Evolutionary conservation across 2,797 vertebrate species (phyloP), one percentile per base, ranked within the genome.

Genomic region (Cossypha polioptera): DNA sequence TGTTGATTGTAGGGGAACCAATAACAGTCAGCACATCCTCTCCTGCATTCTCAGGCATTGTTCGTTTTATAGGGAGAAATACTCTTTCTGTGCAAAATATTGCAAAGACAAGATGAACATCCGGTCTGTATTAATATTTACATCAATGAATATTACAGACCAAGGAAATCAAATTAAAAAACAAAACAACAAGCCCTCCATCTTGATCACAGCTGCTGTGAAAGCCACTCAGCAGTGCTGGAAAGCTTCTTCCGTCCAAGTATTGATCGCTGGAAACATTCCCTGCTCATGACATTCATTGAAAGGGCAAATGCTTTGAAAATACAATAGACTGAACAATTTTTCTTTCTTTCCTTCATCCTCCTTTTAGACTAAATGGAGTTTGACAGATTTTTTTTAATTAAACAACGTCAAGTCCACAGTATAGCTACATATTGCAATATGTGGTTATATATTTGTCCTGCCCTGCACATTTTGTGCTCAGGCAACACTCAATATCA

Each of bases 141-240:
- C 76, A 93, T 94, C 82, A 91, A 84, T 0, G 9, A 86, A 10
- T 86, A 88, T 80, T 86, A 80, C 77, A 92, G 62, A 88, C 76
- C 55, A 92, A 95, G 65, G 86, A 96, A 92, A 96, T 77, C 91
- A 91, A 96, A 88, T 65, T 51, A 51, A 92, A 92, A 76, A 87
- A n/a, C n/a, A 86, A 76, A 95, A 90, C 63, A 93, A 88, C 76
- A 94, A 94, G 69, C 45, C 33, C 48, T 94, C 77, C 59, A 97
- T 97, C 95, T 97, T 97, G 96, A 96, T 96, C 93, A 85, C 96
- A 97, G 94, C 96, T 97, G 95, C 92, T 83, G 20, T 84, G 63
- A 61, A 94, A 93, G 66, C 54, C 73, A 69, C 82, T 96, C 82
- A 86, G 75, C 72, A 92, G 63, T 57, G 79, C 75, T 92, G 90